A percentile compares a stretch with the other conserved stretches of the same genome.
Conservation (phyloP, 1,140 invertebrate genomes). For the Diachasmimorpha longicaudata region DNA sequence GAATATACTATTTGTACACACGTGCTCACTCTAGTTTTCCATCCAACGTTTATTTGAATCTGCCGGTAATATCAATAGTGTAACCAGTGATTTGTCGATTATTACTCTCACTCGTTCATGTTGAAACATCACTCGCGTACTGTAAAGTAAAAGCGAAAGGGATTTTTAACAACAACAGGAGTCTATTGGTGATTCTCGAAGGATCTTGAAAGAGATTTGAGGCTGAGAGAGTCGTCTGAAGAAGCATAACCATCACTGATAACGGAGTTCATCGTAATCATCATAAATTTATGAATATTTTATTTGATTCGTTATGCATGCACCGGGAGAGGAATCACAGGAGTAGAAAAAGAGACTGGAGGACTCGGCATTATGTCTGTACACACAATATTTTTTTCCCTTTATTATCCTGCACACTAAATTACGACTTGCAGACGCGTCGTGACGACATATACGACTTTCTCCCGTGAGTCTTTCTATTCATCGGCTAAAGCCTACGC, state of each 20-base stretch:
- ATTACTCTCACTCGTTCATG: background rate
- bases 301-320: background rate
- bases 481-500: background rate
- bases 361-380: background rate
- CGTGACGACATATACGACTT: slow-evolving; percentile 1
- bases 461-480: background rate
- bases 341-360: background rate
- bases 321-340: background rate
- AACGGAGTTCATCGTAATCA: background rate
- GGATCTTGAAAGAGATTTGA: too few species aligned
- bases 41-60: background rate
- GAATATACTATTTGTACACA: background rate
- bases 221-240: too few species aligned
- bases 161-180: background rate
- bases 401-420: background rate
- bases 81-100: slow-evolving; percentile 6
- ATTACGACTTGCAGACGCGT: slow-evolving; percentile 2
- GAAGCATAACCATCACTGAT: background rate
- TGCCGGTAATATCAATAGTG: background rate
- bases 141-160: too few species aligned
- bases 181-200: background rate
- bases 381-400: background rate
- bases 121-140: background rate
- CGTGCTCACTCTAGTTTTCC: background rate
- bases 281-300: background rate